Evolutionary conservation across 2,888 invertebrate species (phyloP).

Genomic region (Caenorhabditis virilis): DNA sequence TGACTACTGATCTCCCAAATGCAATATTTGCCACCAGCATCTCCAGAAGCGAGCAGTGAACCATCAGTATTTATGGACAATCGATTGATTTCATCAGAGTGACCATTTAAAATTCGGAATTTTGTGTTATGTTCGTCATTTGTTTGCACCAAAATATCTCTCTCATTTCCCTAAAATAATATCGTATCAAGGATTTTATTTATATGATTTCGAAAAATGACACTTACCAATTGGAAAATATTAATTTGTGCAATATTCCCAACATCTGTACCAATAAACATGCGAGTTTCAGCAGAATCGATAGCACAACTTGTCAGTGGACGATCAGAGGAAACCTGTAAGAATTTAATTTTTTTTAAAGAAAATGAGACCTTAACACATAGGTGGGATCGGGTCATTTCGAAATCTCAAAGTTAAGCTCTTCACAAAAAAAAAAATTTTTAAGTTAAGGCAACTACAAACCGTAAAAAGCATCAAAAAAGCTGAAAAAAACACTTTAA

Average conservation of each 20-base stretch:
- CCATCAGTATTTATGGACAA: conserved; percentile 54
- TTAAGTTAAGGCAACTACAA: no score
- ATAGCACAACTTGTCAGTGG: conserved; percentile 54
- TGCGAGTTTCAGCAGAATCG: conserved; percentile 54
- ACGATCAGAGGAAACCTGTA: conserved; percentile 54
- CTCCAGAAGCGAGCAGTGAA: conserved; percentile 56
- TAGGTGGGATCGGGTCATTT: no score
- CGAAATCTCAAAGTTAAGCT: no score
- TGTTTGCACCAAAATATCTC: conserved; percentile 40
- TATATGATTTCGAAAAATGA: background rate
- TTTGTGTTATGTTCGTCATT: conserved; percentile 38
- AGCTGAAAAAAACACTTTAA: no score
- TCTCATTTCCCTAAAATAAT: conserved; percentile 23
- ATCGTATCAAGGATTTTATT: no score
- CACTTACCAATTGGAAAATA: conserved; percentile 33
- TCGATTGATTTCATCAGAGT: conserved; percentile 40
- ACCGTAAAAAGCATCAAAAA: no score
- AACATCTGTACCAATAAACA: conserved; percentile 55
- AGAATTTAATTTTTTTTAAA: conserved; percentile 1
- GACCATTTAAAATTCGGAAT: conserved; percentile 43
- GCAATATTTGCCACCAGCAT: conserved; percentile 50
- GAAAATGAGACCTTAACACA: background rate
- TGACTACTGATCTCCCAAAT: conserved; percentile 61
- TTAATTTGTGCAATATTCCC: conserved; percentile 56
- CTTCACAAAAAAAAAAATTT: no score